A percentile compares a stretch with the other conserved stretches of the same genome.
These are phyloP conservation scores for Chionodraco myersi DNA, from an alignment of 2,113 vertebrate genomes.

Conservation along the genomic window DNA sequence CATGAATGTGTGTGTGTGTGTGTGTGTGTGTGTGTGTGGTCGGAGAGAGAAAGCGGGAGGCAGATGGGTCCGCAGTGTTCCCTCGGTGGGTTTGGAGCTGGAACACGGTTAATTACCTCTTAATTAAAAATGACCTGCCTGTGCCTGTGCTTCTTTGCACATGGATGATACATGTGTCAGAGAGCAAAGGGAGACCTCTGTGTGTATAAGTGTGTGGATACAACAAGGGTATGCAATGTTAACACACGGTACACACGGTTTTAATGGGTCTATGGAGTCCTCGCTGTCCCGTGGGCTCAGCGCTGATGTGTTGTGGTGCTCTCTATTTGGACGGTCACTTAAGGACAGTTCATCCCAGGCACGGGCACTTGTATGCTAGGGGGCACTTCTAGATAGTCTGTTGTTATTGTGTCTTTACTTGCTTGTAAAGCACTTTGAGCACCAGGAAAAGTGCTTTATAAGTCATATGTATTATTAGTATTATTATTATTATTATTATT, in stretches of 20 bases:
- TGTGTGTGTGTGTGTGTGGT: slow-evolving; percentile 36
- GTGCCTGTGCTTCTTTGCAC: slow-evolving; percentile 44
- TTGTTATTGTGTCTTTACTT: too few species aligned
- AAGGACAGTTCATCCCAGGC: not conserved
- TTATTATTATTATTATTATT: too few species aligned
- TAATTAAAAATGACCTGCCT: slow-evolving; percentile 78
- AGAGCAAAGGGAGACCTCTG: not conserved
- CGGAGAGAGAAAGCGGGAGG: slow-evolving; percentile 44
- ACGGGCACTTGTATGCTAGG: not conserved
- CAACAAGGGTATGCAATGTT: not conserved
- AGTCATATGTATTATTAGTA: too few species aligned
- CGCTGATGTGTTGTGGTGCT: not conserved
- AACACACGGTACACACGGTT: not conserved
- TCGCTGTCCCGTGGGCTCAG: not conserved
- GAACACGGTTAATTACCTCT: slow-evolving; percentile 73
- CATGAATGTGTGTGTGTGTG: slow-evolving; percentile 20
- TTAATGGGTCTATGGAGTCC: not conserved
- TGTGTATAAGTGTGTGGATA: slow-evolving; percentile 13
- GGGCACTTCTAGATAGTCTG: not conserved
- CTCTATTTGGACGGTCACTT: not conserved
- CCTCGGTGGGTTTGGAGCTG: slow-evolving; percentile 63
- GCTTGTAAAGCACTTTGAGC: too few species aligned
- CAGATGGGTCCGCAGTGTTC: slow-evolving; percentile 71
- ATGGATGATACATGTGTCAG: slow-evolving; percentile 32
- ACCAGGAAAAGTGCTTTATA: too few species aligned